Conservation (phyloP, 2,797 vertebrate species). For the Gastrophryne carolinensis region DNA sequence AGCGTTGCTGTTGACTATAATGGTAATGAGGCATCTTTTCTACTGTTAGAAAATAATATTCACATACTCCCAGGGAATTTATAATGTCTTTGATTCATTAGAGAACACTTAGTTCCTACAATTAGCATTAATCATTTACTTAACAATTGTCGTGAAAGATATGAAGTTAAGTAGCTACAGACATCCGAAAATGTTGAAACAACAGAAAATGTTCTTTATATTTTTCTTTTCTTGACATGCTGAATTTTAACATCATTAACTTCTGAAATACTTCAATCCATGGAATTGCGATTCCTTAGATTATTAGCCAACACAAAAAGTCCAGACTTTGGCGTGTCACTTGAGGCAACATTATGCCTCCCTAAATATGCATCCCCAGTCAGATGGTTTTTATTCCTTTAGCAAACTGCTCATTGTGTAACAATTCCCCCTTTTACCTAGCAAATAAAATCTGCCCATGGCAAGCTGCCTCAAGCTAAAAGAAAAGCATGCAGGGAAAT, state of each 20-base stretch:
- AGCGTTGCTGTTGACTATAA: conserved; percentile 22
- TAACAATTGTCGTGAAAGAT: conserved; percentile 47
- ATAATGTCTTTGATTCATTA: conserved; percentile 47
- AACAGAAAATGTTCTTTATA: conserved; percentile 29
- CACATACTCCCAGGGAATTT: conserved; percentile 40
- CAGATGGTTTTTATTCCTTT: too few species aligned
- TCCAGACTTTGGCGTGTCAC: too few species aligned
- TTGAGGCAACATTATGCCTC: too few species aligned
- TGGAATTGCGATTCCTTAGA: too few species aligned
- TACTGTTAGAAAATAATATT: conserved; percentile 46
- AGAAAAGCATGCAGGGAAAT: too few species aligned
- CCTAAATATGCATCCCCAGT: too few species aligned
- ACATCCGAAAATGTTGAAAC: conserved; percentile 15
- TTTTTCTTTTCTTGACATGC: background rate
- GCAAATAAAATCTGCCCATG: too few species aligned
- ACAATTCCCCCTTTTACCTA: too few species aligned
- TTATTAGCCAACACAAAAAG: too few species aligned
- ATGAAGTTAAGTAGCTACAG: conserved; percentile 29
- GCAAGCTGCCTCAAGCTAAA: too few species aligned
- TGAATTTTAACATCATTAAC: conserved; percentile 8
- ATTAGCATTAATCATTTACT: conserved; percentile 53
- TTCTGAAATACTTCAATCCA: background rate
- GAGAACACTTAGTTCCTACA: conserved; percentile 31
- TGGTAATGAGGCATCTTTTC: conserved; percentile 48
- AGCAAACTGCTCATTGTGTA: too few species aligned